Evolutionary conservation across 2,888 invertebrate genomes (phyloP).

Genomic region (Xanthia icteritia): DNA sequence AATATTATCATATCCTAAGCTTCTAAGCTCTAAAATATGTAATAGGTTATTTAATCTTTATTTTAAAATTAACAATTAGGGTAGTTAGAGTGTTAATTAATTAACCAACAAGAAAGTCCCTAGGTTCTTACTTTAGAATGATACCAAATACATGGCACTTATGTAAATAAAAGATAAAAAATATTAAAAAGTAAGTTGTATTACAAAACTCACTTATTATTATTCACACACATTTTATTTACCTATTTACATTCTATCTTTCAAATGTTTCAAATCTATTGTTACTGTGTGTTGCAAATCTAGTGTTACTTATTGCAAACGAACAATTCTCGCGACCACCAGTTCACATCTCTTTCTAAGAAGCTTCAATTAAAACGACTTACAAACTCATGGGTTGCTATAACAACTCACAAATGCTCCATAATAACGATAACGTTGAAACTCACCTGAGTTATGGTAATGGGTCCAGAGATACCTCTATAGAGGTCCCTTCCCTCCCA

Average conservation of each 20-base stretch:
- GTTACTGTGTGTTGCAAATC: background rate
- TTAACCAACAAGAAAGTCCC: background rate
- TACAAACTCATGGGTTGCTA: conserved; percentile 51
- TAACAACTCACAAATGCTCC: conserved; percentile 63
- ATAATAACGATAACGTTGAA: conserved; percentile 68
- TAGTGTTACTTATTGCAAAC: conserved; percentile 6
- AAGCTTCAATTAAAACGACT: conserved; percentile 52
- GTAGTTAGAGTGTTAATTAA: background rate
- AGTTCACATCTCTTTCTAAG: conserved; percentile 41
- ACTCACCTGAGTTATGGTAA: conserved; percentile 80
- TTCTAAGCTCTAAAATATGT: background rate
- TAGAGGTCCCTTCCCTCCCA: conserved; percentile 37
- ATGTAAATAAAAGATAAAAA: no score
- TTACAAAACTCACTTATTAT: background rate
- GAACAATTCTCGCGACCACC: conserved; percentile 27
- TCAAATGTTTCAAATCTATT: no score
- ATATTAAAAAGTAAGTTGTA: background rate
- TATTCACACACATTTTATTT: background rate
- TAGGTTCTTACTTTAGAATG: background rate
- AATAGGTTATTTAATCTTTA: background rate
- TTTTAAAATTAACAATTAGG: background rate
- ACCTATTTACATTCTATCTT: background rate
- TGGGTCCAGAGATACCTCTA: conserved; percentile 70
- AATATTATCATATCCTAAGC: background rate
- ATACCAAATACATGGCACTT: background rate